Evolutionary conservation across 2,888 invertebrate species (phyloP), one percentile per base, ranked within the genome.

Genomic region (Parapristionchus giblindavisi): DNA sequence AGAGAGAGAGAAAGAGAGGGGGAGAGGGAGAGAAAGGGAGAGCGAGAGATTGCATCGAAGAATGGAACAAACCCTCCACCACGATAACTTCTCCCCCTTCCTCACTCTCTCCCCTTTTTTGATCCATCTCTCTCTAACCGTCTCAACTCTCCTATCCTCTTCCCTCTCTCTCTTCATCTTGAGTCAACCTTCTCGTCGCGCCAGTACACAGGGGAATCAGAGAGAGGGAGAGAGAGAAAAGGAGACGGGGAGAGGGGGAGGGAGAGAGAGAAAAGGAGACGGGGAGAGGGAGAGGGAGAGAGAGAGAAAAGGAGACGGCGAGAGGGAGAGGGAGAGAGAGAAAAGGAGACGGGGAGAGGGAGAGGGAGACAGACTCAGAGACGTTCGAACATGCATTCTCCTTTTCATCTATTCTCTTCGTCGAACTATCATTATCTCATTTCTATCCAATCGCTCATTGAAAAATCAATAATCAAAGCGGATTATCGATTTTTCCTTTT

Each of bases 241-340:
- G 24, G 56, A 56, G 56, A 56, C 17, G 24, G 56, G 24, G n/a
- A 56, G 56, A 56, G 56, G 24, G 56, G 24, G 56, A 56, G 56
- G 24, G 56, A 56, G 56, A 56, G 56, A 56, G 56, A 56, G 56
- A 56, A 24, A 56, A 24, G 24, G n/a, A 56, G 56, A 56, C 17
- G 24, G 56, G 24, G 29, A 56, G 56, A 56, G 29, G 24, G 56
- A 56, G 29, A 56, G 56, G 24, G 29, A 56, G 56, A 56, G 29
- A 56, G 56, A 56, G 29, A 56, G 56, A 56, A 66, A 27, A 29
- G 52, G 51, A 68, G 36, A 68, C 38, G 43, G 43, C 43, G 40
- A 27, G 40, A 40, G 43, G 17, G 11, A 43, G 63, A 63, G 43
- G 43, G 43, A 43, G 43, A 43, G 43, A 43, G 43, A 43, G 43